Base-by-base conservation (phyloP, 2,888 invertebrate species). In the Notocelia uddmanniana region DNA sequence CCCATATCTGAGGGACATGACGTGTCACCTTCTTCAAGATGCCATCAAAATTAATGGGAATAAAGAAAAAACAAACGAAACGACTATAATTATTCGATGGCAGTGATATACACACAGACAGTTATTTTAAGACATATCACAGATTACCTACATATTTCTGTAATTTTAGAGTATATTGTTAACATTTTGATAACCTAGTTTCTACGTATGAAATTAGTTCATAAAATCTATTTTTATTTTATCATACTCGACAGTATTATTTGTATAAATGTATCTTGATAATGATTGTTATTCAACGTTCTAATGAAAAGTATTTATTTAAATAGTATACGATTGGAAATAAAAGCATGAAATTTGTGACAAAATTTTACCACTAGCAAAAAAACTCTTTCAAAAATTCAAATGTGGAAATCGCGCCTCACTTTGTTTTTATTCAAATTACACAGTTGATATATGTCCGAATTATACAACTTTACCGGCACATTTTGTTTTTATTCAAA, bases 351-450 rank as follows among this genome's bases (percentile, higher is more conserved):
- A n/a, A n/a, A n/a, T 45, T 8, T 6, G 15, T 45, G 6, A 45
- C n/a, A 6, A 31, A n/a, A n/a, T n/a, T 31, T 31, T 31, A 8
- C 31, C 15, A n/a, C 6, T 3, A 13, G 3, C 2, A 3, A 37
- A 37, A 37, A 13, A 37, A 37, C 34, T 21, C n/a, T 21, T 21
- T 9, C 21, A 19, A 9, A 34, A 48, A 23, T 41, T 34, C 13
- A 31, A 31, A 2, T 15, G 50, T 23, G 18, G 37, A 37, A 64
- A 57, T 21, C 62, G n/a, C 45, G 48, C 11, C 15, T 31, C n/a
- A 19, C 48, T 69, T 57, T 63, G 63, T 69, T 57, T 48, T 48
- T 62, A 55, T 63, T 63, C 23, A 63, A 69, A 64, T 48, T 15
- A 19, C 34, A 37, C 15, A 55, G n/a, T 58, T 37, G 5, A 37